Evolutionary conservation across 2,888 invertebrate genomes (phyloP).

Genomic region (Galerucella calmariensis): DNA sequence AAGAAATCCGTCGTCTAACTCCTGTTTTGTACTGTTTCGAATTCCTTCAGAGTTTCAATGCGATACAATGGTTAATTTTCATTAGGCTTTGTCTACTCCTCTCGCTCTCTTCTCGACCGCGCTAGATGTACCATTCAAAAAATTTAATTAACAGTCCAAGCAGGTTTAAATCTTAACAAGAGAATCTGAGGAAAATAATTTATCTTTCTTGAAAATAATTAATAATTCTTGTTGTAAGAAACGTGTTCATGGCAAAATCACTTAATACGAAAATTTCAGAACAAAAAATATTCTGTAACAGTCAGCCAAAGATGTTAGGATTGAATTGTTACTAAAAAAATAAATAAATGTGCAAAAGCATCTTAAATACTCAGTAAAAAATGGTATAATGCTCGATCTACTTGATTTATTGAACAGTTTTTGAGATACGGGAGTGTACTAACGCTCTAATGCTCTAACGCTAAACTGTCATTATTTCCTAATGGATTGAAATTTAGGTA

Average conservation of each 20-base stretch:
- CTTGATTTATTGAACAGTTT: too few relatives aligned
- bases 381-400: too few relatives aligned
- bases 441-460: too few relatives aligned
- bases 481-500: too few relatives aligned
- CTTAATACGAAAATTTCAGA: not conserved
- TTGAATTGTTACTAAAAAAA: too few relatives aligned
- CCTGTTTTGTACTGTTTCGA: conserved; percentile 33
- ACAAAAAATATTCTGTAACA: not conserved
- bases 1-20: conserved; percentile 33
- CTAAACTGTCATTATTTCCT: too few relatives aligned
- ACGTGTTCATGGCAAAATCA: not conserved
- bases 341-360: too few relatives aligned
- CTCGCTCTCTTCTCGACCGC: conserved; percentile 5
- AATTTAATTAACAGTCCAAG: conserved; percentile 23
- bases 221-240: not conserved
- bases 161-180: conserved; percentile 6
- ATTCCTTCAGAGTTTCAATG: conserved; percentile 31
- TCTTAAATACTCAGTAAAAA: too few relatives aligned
- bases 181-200: conserved; percentile 1
- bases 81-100: conserved; percentile 19
- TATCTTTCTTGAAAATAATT: conserved; percentile 7
- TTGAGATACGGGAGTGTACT: too few relatives aligned
- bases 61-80: conserved; percentile 36
- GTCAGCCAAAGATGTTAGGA: too few relatives aligned
- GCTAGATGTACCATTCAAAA: conserved; percentile 16